Percentiles rank a stretch among this genome's conserved stretches.
Conservation (phyloP, 2,888 invertebrate genomes). For the Drosophila prostipennis region DNA sequence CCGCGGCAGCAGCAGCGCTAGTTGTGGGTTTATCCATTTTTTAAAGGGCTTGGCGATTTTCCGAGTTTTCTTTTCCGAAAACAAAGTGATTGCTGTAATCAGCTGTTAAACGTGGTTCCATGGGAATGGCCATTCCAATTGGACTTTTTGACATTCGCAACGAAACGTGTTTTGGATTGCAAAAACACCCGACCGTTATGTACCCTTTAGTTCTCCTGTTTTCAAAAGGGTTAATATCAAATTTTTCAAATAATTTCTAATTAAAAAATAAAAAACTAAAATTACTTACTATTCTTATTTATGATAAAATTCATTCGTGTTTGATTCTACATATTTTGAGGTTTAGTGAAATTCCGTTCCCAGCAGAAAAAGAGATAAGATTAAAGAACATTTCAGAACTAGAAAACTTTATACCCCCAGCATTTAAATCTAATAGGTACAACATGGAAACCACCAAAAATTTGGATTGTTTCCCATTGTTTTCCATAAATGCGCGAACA, state of each 20-base stretch:
- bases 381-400: neutral
- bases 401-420: neutral
- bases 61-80: conserved; percentile 18
- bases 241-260: too few species aligned
- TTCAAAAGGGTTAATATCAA: too few species aligned
- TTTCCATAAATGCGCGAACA: conserved; percentile 22
- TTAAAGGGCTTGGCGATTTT: conserved; percentile 5
- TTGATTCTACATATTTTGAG: too few species aligned
- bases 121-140: conserved; percentile 21
- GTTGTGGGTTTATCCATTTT: conserved; percentile 61
- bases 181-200: neutral
- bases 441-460: conserved; percentile 15
- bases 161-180: neutral
- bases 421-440: conserved; percentile 7
- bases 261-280: too few species aligned
- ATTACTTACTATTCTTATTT: too few species aligned
- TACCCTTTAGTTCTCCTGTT: neutral
- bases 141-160: conserved; percentile 3
- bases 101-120: conserved; percentile 46
- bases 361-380: neutral
- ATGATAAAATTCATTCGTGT: too few species aligned
- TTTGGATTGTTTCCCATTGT: conserved; percentile 10
- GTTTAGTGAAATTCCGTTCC: neutral
- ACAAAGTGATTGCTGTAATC: conserved; percentile 26
- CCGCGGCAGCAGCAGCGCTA: conserved; percentile 33